Evolutionary conservation across 37 sponge, comb jelly and placozoan species (phyloP), one percentile per base, ranked within the genome.

Genomic region (Bolinopsis microptera): DNA sequence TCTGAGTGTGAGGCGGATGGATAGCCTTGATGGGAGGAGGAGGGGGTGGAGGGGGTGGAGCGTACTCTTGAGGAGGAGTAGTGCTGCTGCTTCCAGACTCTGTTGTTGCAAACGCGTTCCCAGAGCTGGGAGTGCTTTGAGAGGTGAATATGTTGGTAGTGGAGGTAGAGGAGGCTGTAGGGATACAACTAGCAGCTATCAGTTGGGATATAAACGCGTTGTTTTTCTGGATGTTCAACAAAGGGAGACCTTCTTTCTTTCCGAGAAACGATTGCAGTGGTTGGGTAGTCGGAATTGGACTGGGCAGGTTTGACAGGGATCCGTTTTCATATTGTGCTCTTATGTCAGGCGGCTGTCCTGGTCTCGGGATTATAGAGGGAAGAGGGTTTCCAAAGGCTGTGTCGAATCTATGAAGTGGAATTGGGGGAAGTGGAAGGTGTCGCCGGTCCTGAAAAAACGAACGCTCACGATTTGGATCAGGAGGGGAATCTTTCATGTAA

Each of bases 371-470:
- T 40, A 86, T 86, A 24, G 90, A 86, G 61, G 90, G 90, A 1
- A 86, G 61, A n/a, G 90, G 90, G 90, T 86, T 86, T 86, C 90
- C 90, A 23, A 86, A 86, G 90, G 90, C 90, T 18, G 90, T 41
- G 26, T 86, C 90, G 61, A 86, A 86, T 86, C 90, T 86, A 41
- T 86, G 90, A 39, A 86, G 61, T 18, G 41, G 90, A 39, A 86
- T 86, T 39, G 90, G 90, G 1, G 90, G 90, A 22, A 86, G 61
- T 28, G 90, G 90, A 30, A 86, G 61, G 30, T 86, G 61, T 41
- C 90, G 25, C n/a, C 90, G 41, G 41, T 86, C 61, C 90, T 86
- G 90, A 40, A 86, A 86, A 41, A 86, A 86, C 0, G 90, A 33
- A 22, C 90, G 32, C 3, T 86, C 90, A 24, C 90, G 32, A 30